phyloP scores from a whole-genome alignment of 1,140 invertebrate species.

The Spodoptera frugiperda region DNA sequence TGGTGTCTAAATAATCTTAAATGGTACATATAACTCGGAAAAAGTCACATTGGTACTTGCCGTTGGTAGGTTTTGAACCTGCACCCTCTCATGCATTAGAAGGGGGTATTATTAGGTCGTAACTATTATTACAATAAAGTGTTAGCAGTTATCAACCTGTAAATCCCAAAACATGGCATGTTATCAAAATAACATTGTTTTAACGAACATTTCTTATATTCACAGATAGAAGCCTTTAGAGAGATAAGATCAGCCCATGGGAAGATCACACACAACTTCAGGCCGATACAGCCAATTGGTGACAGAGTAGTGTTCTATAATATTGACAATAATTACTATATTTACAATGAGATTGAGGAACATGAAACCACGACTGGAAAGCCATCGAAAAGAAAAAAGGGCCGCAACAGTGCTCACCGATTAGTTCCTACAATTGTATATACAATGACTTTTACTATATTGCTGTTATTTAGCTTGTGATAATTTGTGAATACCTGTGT shows the following conservation, averaged over 20 bases:
- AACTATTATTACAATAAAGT: too few species aligned
- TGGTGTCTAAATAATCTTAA: too few species aligned
- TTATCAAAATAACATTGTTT: background rate
- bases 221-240: slow-evolving; percentile 92
- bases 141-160: too few species aligned
- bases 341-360: slow-evolving; percentile 79
- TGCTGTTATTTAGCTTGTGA: slow-evolving; percentile 17
- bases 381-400: slow-evolving; percentile 58
- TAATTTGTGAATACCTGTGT: slow-evolving; percentile 23
- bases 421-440: background rate
- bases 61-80: too few species aligned
- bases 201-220: background rate
- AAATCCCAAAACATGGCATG: too few species aligned
- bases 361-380: slow-evolving; percentile 53
- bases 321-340: slow-evolving; percentile 78
- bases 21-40: too few species aligned
- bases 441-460: slow-evolving; percentile 20
- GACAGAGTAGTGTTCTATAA: slow-evolving; percentile 88
- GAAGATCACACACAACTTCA: slow-evolving; percentile 91
- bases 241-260: slow-evolving; percentile 89
- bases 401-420: slow-evolving; percentile 50
- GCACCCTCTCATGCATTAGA: too few species aligned
- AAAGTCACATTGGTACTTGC: too few species aligned
- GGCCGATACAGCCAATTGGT: slow-evolving; percentile 91
- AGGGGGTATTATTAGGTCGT: too few species aligned